Conservation (phyloP, 2,113 vertebrate species). For the Ameiurus melas region DNA sequence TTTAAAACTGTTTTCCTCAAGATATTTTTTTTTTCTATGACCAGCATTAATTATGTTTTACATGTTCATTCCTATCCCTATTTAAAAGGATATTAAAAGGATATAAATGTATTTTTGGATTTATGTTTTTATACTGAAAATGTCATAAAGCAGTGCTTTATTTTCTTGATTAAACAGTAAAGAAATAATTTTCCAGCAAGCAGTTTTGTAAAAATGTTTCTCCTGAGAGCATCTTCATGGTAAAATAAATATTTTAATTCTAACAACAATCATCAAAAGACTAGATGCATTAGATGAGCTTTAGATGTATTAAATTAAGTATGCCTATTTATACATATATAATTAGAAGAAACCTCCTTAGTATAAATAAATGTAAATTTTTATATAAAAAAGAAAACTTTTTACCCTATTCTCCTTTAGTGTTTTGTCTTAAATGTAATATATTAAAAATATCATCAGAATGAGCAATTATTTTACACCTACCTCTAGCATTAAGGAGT, state of each 20-base stretch:
- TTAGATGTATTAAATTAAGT: too few species aligned
- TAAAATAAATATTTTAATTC: too few species aligned
- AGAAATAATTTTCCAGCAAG: neutral
- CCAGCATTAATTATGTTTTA: too few species aligned
- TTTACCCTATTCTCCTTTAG: neutral
- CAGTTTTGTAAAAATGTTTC: too few species aligned
- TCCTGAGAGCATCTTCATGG: too few species aligned
- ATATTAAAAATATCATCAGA: neutral
- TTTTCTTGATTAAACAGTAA: neutral
- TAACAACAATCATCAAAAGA: too few species aligned
- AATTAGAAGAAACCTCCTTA: too few species aligned
- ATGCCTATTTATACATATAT: too few species aligned
- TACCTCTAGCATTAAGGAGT: slow-evolving; percentile 4
- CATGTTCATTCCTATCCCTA: neutral
- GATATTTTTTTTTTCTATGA: neutral
- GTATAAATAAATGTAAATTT: neutral
- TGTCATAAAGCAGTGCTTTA: too few species aligned
- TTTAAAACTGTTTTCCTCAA: too few species aligned
- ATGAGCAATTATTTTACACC: neutral
- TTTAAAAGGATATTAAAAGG: neutral
- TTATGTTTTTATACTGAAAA: neutral
- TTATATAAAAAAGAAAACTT: neutral
- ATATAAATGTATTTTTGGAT: neutral
- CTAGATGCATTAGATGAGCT: too few species aligned
- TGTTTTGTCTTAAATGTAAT: neutral